A percentile compares a stretch with the other conserved stretches of the same genome.
Conservation (phyloP, 1,140 invertebrate genomes). For the Drosophila auraria region DNA sequence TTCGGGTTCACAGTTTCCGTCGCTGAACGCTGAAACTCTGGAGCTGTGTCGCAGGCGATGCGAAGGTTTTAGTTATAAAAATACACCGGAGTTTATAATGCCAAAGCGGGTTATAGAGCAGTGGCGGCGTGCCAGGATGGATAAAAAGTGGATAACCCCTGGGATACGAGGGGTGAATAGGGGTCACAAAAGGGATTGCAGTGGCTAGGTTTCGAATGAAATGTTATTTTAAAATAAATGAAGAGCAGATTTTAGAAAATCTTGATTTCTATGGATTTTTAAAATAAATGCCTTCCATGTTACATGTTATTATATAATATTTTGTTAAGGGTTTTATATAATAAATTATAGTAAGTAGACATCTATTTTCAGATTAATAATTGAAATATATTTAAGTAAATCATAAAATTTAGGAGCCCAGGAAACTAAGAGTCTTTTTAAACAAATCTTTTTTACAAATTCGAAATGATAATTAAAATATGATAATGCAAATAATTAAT, state of each 20-base stretch:
- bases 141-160: slow-evolving; percentile 9
- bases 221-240: neutral
- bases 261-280: neutral
- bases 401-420: too few relatives aligned
- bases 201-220: neutral
- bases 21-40: slow-evolving; percentile 21
- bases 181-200: slow-evolving; percentile 1
- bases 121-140: slow-evolving; percentile 48
- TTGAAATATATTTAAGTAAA: too few relatives aligned
- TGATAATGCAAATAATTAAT: too few relatives aligned
- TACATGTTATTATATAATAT: too few relatives aligned
- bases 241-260: neutral
- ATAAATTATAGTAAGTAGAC: too few relatives aligned
- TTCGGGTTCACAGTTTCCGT: slow-evolving; percentile 73
- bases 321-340: too few relatives aligned
- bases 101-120: slow-evolving; percentile 75
- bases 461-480: too few relatives aligned
- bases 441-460: too few relatives aligned
- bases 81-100: slow-evolving; percentile 80
- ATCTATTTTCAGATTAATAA: too few relatives aligned
- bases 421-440: too few relatives aligned
- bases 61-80: slow-evolving; percentile 76
- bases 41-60: slow-evolving; percentile 48
- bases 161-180: neutral
- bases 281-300: too few relatives aligned